Conservation (phyloP, 2,888 invertebrate species). For the Noctua janthina region DNA sequence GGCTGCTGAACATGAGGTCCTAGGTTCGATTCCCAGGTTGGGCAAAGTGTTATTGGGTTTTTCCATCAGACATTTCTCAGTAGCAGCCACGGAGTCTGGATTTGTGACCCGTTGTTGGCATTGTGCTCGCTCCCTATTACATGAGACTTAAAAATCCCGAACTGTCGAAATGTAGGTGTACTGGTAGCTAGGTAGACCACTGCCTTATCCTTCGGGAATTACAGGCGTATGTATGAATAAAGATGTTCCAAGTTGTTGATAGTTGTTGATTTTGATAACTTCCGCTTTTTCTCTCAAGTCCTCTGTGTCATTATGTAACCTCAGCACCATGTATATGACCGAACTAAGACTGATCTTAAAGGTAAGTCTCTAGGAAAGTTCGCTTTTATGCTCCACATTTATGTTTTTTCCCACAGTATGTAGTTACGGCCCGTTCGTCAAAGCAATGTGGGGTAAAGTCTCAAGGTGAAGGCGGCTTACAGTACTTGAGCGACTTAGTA, state of each 20-base stretch:
- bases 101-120: background rate
- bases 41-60: background rate
- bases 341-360: background rate
- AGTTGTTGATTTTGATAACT: no score
- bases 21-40: background rate
- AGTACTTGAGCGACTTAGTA: conserved; percentile 6
- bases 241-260: no score
- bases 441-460: conserved; percentile 17
- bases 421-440: conserved; percentile 11
- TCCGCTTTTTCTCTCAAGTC: no score
- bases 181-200: no score
- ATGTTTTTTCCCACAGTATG: conserved; percentile 8
- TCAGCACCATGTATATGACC: background rate
- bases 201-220: no score
- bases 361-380: background rate
- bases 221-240: no score
- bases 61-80: background rate
- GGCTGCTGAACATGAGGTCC: background rate
- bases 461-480: conserved; percentile 20
- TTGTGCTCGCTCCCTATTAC: background rate
- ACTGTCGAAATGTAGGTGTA: no score
- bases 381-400: background rate
- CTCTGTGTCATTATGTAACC: background rate
- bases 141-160: no score
- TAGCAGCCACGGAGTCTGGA: background rate